phyloP scores from a whole-genome alignment of 2,888 invertebrate species.

The Cheilosia grossa region DNA sequence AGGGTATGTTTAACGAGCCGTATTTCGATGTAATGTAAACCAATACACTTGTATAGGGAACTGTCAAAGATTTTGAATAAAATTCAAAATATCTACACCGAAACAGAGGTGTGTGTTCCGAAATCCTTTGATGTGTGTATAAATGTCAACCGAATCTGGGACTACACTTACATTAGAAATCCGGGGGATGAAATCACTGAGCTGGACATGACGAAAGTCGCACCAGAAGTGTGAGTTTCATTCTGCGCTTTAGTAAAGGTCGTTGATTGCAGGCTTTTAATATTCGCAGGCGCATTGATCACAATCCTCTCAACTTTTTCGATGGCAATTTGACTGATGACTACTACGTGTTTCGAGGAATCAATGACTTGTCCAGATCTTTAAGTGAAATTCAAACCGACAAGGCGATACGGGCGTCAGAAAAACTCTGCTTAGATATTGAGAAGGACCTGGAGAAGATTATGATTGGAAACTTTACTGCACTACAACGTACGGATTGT shows the following conservation, averaged over 20 bases:
- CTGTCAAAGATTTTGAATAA: constrained; percentile 84
- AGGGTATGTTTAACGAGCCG: constrained; percentile 77
- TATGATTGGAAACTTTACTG: constrained; percentile 83
- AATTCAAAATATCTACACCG: constrained; percentile 86
- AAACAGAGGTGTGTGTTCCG: constrained; percentile 85
- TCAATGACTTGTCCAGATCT: constrained; percentile 13
- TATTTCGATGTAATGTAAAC: constrained; percentile 37
- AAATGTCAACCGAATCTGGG: constrained; percentile 79
- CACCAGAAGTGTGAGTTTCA: constrained; percentile 68
- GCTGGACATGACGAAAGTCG: constrained; percentile 73
- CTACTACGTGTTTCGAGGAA: constrained; percentile 75
- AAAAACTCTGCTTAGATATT: constrained; percentile 85
- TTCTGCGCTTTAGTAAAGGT: neutral
- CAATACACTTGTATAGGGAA: constrained; percentile 80
- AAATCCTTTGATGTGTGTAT: constrained; percentile 78
- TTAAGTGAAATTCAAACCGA: constrained; percentile 47
- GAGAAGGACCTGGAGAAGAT: constrained; percentile 87
- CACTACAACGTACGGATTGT: constrained; percentile 75
- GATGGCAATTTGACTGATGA: constrained; percentile 71
- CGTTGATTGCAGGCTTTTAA: neutral
- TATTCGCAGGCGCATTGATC: constrained; percentile 50
- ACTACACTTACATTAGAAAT: constrained; percentile 75
- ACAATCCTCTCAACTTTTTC: constrained; percentile 71
- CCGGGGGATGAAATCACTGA: constrained; percentile 62
- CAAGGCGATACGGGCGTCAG: constrained; percentile 58